Percentiles rank a stretch among this genome's conserved stretches.
Evolutionary conservation across 1,140 invertebrate genomes (phyloP).

Genomic region (Euwallacea similis): DNA sequence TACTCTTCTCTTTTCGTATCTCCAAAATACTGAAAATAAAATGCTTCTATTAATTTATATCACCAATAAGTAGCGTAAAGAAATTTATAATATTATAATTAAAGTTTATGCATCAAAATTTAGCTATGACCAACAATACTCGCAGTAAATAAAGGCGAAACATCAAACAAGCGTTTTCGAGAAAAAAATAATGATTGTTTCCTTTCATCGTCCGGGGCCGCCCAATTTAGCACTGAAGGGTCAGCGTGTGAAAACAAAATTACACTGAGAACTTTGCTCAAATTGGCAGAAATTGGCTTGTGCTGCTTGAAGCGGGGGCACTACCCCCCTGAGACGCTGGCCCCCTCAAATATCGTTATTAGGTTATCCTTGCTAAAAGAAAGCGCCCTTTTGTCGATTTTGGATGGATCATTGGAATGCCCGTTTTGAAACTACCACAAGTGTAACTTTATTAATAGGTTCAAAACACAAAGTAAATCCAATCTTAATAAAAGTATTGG

Average conservation of each 20-base stretch:
- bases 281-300: slow-evolving; percentile 64
- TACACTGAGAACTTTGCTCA: slow-evolving; percentile 62
- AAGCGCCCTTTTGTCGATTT: slow-evolving; percentile 24
- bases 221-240: slow-evolving; percentile 35
- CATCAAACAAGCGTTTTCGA: slow-evolving; percentile 1
- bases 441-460: too few relatives aligned
- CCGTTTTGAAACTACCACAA: not conserved
- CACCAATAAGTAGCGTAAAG: too few relatives aligned
- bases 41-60: not conserved
- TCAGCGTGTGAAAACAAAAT: slow-evolving; percentile 61
- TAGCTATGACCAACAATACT: too few relatives aligned
- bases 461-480: not conserved
- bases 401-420: slow-evolving; percentile 20
- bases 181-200: slow-evolving; percentile 38
- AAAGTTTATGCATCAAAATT: too few relatives aligned
- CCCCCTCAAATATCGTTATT: slow-evolving; percentile 49
- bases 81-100: too few relatives aligned
- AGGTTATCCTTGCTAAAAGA: slow-evolving; percentile 47
- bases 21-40: slow-evolving; percentile 86
- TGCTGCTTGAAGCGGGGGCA: slow-evolving; percentile 51
- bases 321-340: slow-evolving; percentile 42
- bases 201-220: slow-evolving; percentile 23
- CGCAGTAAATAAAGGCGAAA: not conserved
- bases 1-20: slow-evolving; percentile 93
- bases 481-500: not conserved